Evolutionary conservation across 2,113 vertebrate species (phyloP).

Genomic region (Lepidothrix coronata): DNA sequence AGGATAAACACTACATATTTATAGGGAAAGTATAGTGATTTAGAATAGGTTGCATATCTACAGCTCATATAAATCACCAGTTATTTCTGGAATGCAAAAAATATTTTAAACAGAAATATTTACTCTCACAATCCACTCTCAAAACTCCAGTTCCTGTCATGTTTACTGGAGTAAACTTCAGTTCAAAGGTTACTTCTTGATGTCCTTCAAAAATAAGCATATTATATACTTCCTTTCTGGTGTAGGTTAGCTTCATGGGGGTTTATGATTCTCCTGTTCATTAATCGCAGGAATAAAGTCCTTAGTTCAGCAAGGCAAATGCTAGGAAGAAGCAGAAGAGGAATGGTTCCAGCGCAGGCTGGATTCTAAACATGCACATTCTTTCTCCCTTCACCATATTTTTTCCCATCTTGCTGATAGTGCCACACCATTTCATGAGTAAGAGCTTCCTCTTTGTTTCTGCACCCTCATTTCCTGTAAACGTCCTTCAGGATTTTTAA

Average conservation of each 20-base stretch:
- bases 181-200: constrained; percentile 16
- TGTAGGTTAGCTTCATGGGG: neutral
- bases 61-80: neutral
- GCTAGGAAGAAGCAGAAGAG: neutral
- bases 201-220: neutral
- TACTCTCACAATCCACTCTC: neutral
- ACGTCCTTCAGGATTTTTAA: neutral
- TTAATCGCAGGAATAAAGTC: neutral
- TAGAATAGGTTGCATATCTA: neutral
- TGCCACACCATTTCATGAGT: neutral
- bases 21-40: neutral
- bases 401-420: neutral
- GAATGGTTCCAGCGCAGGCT: neutral
- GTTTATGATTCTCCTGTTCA: neutral
- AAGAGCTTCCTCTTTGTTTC: constrained; percentile 29
- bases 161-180: neutral
- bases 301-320: neutral
- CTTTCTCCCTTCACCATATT: neutral
- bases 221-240: neutral
- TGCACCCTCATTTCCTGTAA: constrained; percentile 17
- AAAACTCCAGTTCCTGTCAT: neutral
- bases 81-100: constrained; percentile 39
- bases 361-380: neutral
- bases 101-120: neutral
- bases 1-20: neutral